Conservation (phyloP, 2,797 vertebrate species). For the Notolabrus celidotus region DNA sequence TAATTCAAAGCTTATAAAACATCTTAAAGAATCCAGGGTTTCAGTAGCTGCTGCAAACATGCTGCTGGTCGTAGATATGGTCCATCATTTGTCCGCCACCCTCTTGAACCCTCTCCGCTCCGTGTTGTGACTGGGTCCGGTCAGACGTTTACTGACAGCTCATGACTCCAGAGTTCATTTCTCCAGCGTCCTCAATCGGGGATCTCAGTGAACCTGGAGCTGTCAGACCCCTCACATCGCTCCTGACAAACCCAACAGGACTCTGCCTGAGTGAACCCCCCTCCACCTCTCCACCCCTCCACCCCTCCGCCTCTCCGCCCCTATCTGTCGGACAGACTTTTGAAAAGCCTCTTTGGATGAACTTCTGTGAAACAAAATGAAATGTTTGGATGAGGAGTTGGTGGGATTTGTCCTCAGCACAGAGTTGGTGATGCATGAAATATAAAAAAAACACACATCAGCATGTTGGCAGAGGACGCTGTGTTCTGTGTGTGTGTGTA, state of each 20-base stretch:
- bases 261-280: neutral
- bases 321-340: too few species aligned
- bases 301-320: too few species aligned
- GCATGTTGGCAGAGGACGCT: neutral
- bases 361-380: conserved; percentile 4
- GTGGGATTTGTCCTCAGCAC: conserved; percentile 3
- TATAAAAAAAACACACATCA: conserved; percentile 23
- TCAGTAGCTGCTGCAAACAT: too few species aligned
- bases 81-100: too few species aligned
- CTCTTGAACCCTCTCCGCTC: neutral
- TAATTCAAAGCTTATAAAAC: too few species aligned
- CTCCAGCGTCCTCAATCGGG: neutral
- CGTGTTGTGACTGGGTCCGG: neutral
- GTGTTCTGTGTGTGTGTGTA: neutral
- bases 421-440: conserved; percentile 18
- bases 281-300: neutral
- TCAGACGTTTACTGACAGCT: neutral
- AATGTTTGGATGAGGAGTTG: conserved; percentile 3
- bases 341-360: neutral
- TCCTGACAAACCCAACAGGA: too few species aligned
- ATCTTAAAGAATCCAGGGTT: too few species aligned
- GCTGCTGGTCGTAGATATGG: too few species aligned
- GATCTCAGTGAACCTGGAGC: neutral
- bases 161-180: neutral
- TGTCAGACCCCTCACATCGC: too few species aligned